Evolutionary conservation across 2,888 invertebrate genomes (phyloP), one percentile per base, ranked within the genome.

Genomic region (Caenorhabditis auriculariae): DNA sequence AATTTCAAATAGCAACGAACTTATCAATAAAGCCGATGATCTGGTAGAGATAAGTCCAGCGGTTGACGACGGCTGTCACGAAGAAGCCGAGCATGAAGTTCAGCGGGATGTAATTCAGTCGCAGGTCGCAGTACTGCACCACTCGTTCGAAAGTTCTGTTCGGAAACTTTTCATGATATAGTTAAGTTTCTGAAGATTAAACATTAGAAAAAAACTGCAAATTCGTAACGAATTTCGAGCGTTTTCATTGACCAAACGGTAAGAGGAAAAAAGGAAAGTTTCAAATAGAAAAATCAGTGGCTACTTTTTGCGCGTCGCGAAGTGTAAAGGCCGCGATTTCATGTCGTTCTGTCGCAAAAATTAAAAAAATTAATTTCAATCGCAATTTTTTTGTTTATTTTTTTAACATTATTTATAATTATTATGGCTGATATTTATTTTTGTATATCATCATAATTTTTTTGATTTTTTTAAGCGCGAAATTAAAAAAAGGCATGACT

Each of bases 11-110:
- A 27, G n/a, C 12, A 49, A 49, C 70, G 59, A 19, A 73, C 73
- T 73, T 73, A 52, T 73, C 73, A 54, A 73, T 71, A 50, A 73
- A 73, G 28, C 73, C 73, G 51, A 73, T 73, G 35, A 73, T 71
- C 44, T 69, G 69, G 51, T 71, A 73, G 12, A 73, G 49, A 35
- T 73, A 73, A 4, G 70, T 70, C 73, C 73, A 73, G 32, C 73
- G 54, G 53, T 73, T 71, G 44, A 73, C 69, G 6, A 73, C 66
- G 6, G 69, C 70, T 12, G 73, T 71, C 26, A 73, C 70, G 19
- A 73, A 73, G 58, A 73, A 73, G 29, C 73, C 73, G 28, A 73
- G 51, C 69, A 73, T 73, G 41, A 73, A 71, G 42, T 73, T 69
- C 28, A 73, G 54, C 3, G 73, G 73, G 41, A 73, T 73, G 50